These are phyloP conservation scores for Sebastes itinus DNA, from an alignment of 2,797 vertebrate genomes.

Conservation along the genomic window DNA sequence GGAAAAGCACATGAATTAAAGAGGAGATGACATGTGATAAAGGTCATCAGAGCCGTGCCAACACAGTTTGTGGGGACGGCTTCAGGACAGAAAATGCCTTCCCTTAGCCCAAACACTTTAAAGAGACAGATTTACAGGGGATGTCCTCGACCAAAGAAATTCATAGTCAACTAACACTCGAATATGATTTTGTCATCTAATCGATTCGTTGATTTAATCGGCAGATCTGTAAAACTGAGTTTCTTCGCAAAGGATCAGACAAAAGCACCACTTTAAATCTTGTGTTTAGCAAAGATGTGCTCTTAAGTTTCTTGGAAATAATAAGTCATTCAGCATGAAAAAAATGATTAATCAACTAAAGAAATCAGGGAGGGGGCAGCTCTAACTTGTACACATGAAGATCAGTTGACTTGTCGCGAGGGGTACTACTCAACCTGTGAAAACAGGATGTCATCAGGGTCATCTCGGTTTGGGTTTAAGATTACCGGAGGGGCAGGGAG, in stretches of 20 bases:
- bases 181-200: too few relatives aligned
- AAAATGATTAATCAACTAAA: neutral
- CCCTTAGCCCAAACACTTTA: constrained; percentile 4
- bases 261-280: neutral
- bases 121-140: constrained; percentile 1
- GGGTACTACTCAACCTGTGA: neutral
- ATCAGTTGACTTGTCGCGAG: neutral
- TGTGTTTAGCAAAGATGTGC: neutral
- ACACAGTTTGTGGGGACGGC: constrained; percentile 1
- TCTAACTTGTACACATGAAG: neutral
- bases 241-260: neutral
- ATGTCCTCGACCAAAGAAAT: neutral
- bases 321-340: neutral
- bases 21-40: constrained; percentile 52
- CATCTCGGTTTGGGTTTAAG: neutral
- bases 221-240: neutral
- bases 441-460: neutral
- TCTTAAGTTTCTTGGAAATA: neutral
- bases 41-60: constrained; percentile 47
- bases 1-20: constrained; percentile 46
- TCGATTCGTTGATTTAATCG: too few relatives aligned
- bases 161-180: too few relatives aligned
- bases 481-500: neutral
- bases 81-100: neutral
- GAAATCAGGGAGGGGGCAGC: too few relatives aligned